A percentile compares a stretch with the other conserved stretches of the same genome.
These are phyloP conservation scores for Exocentrus adspersus DNA, from an alignment of 2,888 invertebrate species.

Conservation along the genomic window DNA sequence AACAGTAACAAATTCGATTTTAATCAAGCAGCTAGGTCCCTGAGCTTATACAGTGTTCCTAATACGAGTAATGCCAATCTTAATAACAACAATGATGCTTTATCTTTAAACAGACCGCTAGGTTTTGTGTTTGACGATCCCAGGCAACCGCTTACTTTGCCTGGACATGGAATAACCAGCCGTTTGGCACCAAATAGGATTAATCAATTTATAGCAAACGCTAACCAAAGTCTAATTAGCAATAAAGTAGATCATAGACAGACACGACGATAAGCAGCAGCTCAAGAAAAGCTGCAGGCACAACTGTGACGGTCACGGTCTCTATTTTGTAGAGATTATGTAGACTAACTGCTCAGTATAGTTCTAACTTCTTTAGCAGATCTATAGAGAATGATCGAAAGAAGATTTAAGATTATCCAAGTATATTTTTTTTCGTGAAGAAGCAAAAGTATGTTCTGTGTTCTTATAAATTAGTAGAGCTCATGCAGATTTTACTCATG, in stretches of 20 bases:
- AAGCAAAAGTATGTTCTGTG: too few relatives aligned
- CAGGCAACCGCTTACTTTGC: slow-evolving; percentile 12
- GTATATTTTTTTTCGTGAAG: too few relatives aligned
- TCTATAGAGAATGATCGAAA: too few relatives aligned
- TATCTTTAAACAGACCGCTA: slow-evolving; percentile 35
- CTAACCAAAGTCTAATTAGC: slow-evolving; percentile 9
- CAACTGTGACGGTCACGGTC: too few relatives aligned
- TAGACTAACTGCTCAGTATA: neutral
- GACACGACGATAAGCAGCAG: neutral
- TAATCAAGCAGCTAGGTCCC: slow-evolving; percentile 31
- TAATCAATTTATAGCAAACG: slow-evolving; percentile 15
- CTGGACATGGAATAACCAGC: slow-evolving; percentile 30
- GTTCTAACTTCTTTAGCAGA: too few relatives aligned
- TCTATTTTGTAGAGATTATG: slow-evolving; percentile 4
- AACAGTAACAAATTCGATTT: slow-evolving; percentile 34
- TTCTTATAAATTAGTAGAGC: too few relatives aligned
- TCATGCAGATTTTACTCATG: too few relatives aligned
- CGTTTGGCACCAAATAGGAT: slow-evolving; percentile 37
- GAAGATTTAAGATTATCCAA: too few relatives aligned
- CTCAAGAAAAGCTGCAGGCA: too few relatives aligned
- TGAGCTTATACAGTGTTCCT: slow-evolving; percentile 36
- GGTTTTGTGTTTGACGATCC: slow-evolving; percentile 39
- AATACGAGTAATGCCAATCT: neutral
- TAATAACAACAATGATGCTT: slow-evolving; percentile 11
- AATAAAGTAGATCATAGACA: slow-evolving; percentile 1